Evolutionary conservation across 1,140 invertebrate species (phyloP), one percentile per base, ranked within the genome.

Genomic region (Macrobrachium rosenbergii): DNA sequence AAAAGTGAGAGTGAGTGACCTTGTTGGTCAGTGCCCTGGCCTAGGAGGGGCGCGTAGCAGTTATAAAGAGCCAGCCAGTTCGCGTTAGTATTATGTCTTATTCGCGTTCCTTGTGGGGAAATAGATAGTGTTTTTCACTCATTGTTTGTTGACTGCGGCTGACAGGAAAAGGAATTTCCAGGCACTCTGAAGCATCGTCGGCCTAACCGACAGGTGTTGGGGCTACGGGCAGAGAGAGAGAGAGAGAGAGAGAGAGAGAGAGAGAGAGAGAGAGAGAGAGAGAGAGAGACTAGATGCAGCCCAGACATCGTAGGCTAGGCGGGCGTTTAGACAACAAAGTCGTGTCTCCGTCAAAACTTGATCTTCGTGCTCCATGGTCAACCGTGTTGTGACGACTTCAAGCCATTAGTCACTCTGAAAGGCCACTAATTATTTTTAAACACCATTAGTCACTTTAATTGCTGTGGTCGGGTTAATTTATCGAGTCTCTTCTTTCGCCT

Each of bases 1-100:
- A 82, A 87, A 82, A 87, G 85, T 87, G 85, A 87, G 78, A 82
- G 78, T 81, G 67, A 87, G 52, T 52, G 52, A 52, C 52, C 85
- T 79, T 87, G 81, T 69, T 52, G 78, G 52, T 81, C 60, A 64
- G 85, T 62, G 73, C 62, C 78, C 76, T 64, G 62, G 78, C 85
- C 21, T 58, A 16, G 43, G 11, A 37, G 64, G 19, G 45, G 10
- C 59, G n/a, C n/a, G 28, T 28, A 37, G 59, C 58, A 12, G 14
- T 28, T 37, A 58, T 62, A 17, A 58, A 28, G 59, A 59, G 59
- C 75, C 21, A 75, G 7, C 23, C 75, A 45, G 45, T 58, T 11
- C 6, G 16, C 28, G 45, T 52, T 64, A 17, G 19, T 52, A 19
- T 80, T 60, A 37, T 79, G n/a, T 19, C 7, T 79, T 60, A 28